Evolutionary conservation across 2,888 invertebrate species (phyloP).

Genomic region (Dysmachus trigonus): DNA sequence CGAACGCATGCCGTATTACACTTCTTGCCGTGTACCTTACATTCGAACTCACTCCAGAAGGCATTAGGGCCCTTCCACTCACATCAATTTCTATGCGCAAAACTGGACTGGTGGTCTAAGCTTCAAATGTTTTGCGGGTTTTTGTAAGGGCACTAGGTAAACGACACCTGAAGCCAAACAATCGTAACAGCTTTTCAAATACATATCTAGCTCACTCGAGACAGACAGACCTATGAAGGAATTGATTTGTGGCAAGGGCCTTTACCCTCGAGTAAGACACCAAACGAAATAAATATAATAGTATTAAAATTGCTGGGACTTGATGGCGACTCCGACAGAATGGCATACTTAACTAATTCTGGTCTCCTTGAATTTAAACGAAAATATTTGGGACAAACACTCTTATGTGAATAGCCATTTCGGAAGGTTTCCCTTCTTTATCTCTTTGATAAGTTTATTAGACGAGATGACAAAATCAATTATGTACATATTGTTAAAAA

Average conservation of each 20-base stretch:
- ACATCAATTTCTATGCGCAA: background rate
- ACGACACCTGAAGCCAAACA: conserved; percentile 30
- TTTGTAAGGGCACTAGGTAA: background rate
- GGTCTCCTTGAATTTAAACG: background rate
- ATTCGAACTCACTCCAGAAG: background rate
- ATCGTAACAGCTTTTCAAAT: background rate
- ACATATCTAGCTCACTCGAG: background rate
- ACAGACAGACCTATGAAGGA: background rate
- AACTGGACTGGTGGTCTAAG: background rate
- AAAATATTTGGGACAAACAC: background rate
- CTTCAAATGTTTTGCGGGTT: background rate
- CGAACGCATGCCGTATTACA: background rate
- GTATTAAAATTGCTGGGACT: background rate
- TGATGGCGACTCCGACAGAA: background rate
- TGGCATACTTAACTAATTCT: background rate
- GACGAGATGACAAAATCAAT: background rate
- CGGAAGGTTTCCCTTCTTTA: background rate
- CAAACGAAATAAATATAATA: background rate
- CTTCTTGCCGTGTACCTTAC: background rate
- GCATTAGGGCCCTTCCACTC: background rate
- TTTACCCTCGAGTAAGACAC: background rate
- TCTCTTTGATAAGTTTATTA: background rate
- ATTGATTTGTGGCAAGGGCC: background rate
- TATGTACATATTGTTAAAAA: no score
- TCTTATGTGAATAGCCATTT: background rate